Percentiles rank a stretch among this genome's conserved stretches.
These are phyloP conservation scores for Phyllotreta cruciferae DNA, from an alignment of 2,888 invertebrate genomes.

Conservation along the genomic window DNA sequence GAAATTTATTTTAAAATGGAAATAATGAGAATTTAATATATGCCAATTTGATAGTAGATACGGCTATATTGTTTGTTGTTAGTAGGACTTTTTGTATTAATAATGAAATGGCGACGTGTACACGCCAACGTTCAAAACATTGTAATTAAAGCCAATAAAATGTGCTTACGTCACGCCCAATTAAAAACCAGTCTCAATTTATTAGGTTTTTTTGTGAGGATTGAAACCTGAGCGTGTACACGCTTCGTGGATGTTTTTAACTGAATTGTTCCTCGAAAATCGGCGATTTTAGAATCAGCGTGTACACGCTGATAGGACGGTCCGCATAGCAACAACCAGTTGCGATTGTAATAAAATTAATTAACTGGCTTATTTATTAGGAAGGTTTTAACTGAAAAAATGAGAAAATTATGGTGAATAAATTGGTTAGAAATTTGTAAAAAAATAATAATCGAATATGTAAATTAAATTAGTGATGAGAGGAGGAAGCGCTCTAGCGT, in stretches of 20 bases:
- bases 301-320: constrained; percentile 1
- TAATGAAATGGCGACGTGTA: constrained; percentile 14
- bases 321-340: background rate
- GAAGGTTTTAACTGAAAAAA: no score
- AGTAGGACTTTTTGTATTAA: background rate
- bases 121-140: constrained; percentile 7
- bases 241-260: background rate
- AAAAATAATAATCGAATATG: no score
- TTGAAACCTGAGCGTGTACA: constrained; percentile 8
- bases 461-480: no score
- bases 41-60: no score
- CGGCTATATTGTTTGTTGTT: background rate
- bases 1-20: no score
- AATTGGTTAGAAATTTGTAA: no score
- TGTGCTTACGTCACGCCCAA: background rate
- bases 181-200: background rate
- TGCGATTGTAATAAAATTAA: no score
- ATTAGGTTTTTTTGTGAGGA: background rate
- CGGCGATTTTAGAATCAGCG: constrained; percentile 1
- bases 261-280: no score
- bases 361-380: no score
- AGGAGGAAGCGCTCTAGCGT: no score
- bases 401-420: no score
- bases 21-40: no score
- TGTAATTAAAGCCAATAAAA: constrained; percentile 13